Conservation (phyloP, 2,888 invertebrate genomes). For the Andricus curvator region DNA sequence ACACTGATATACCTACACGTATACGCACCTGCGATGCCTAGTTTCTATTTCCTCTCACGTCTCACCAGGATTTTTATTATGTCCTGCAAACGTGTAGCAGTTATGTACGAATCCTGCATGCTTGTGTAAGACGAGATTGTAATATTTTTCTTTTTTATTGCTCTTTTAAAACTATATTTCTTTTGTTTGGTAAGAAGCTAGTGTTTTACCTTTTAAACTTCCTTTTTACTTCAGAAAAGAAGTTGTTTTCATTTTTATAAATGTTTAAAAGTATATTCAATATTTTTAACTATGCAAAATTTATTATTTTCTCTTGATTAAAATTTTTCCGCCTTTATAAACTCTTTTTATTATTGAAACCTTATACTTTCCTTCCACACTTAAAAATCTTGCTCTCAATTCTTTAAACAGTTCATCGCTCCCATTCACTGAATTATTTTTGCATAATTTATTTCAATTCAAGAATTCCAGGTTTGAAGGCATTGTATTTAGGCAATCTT, state of each 20-base stretch:
- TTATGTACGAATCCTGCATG: conserved; percentile 11
- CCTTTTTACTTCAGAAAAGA: too few relatives aligned
- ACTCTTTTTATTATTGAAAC: neutral
- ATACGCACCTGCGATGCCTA: conserved; percentile 42
- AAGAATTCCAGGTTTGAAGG: too few relatives aligned
- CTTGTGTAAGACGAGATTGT: neutral
- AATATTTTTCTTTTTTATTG: neutral
- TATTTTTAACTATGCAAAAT: too few relatives aligned
- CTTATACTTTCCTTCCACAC: neutral
- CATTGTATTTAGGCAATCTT: too few relatives aligned
- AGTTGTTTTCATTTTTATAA: too few relatives aligned
- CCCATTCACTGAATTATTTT: neutral
- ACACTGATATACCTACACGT: conserved; percentile 42
- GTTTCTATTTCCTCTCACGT: conserved; percentile 57
- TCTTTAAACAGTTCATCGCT: neutral
- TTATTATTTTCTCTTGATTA: too few relatives aligned
- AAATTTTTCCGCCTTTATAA: neutral
- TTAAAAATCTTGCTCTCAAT: neutral
- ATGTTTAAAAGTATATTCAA: too few relatives aligned
- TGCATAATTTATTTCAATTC: neutral
- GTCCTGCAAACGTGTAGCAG: conserved; percentile 42
- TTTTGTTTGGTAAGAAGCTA: neutral
- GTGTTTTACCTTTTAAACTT: neutral
- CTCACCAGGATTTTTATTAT: conserved; percentile 55
- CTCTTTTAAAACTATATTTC: neutral